Base-by-base conservation (phyloP, 2,113 vertebrate genomes). In the Daboia siamensis region DNA sequence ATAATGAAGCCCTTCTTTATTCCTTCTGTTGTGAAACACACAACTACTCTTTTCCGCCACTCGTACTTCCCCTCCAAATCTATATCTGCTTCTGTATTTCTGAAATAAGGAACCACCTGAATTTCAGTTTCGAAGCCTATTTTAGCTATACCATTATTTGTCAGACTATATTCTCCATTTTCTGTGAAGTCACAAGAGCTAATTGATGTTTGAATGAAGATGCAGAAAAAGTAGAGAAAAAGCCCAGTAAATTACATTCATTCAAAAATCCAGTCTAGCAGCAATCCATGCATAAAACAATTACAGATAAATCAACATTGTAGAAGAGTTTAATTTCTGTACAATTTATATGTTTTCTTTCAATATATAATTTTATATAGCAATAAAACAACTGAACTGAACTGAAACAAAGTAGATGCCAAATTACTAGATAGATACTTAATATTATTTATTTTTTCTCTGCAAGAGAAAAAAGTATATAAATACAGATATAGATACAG, bases 401-500 rank as follows among this genome's bases (percentile, higher is more conserved):
- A 91, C 87, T 33, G 85, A 92, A 89, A 92, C 90, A 94, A 87
- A 69, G 29, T 21, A 91, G 88, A 74, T 12, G 0, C 11, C 5
- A 55, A 46, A 11, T 92, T 92, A 46, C 2, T 90, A 44, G 0
- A 59, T 61, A 61, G 59, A 61, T 11, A 26, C 24, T 61, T 29
- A 86, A 92, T 15, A 5, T 91, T 69, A 17, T 93, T 56, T 56
- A 56, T 20, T 56, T 56, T 26, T 93, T 94, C 21, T 56, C 89
- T 94, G 92, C 94, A 33, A 94, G 17, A 56, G 55, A 56, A 56
- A 56, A 26, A 61, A 61, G 10, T 61, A 26, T 3, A 26, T 61
- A 61, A 91, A 94, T 91, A 88, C 10, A 94, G 84, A 87, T 90
- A 95, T 54, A 46, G 87, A 33, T 94, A 23, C 7, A 95, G 48